Evolutionary conservation across 2,797 vertebrate species (phyloP).

Genomic region (Brachyalestes nurse): DNA sequence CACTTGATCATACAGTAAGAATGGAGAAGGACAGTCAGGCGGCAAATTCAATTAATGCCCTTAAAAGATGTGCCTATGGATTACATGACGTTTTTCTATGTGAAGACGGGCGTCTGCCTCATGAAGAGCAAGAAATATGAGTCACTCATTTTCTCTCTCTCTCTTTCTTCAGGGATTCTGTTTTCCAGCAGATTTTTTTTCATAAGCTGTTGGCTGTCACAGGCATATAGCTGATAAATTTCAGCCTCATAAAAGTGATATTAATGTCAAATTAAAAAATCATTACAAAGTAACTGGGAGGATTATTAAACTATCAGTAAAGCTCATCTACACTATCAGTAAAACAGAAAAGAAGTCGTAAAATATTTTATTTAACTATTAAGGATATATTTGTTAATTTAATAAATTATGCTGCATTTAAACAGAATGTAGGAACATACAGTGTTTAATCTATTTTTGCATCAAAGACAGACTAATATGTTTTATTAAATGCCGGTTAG

Average conservation of each 20-base stretch:
- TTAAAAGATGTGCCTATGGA: conserved; percentile 70
- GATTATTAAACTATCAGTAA: conserved; percentile 41
- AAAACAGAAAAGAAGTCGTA: conserved; percentile 31
- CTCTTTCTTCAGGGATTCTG: conserved; percentile 19
- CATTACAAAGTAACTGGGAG: conserved; percentile 24
- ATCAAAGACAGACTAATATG: neutral
- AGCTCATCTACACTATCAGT: conserved; percentile 15
- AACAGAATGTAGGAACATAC: neutral
- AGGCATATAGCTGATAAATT: conserved; percentile 40
- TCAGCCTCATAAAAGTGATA: conserved; percentile 32
- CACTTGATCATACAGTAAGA: conserved; percentile 53
- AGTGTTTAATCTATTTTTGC: neutral
- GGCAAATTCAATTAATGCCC: conserved; percentile 76
- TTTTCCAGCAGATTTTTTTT: conserved; percentile 20
- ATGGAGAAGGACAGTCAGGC: conserved; percentile 59
- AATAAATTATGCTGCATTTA: conserved; percentile 27
- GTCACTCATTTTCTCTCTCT: neutral
- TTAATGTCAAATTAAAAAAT: conserved; percentile 39
- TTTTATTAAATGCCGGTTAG: neutral
- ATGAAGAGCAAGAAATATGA: conserved; percentile 61
- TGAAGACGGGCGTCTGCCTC: conserved; percentile 56
- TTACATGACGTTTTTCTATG: conserved; percentile 66
- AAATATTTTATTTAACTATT: conserved; percentile 24
- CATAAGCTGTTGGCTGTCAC: conserved; percentile 32
- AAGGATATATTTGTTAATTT: conserved; percentile 33